Percentiles rank a stretch among this genome's conserved stretches.
phyloP scores from a whole-genome alignment of 2,113 vertebrate species.

The Eulemur rufifrons region DNA sequence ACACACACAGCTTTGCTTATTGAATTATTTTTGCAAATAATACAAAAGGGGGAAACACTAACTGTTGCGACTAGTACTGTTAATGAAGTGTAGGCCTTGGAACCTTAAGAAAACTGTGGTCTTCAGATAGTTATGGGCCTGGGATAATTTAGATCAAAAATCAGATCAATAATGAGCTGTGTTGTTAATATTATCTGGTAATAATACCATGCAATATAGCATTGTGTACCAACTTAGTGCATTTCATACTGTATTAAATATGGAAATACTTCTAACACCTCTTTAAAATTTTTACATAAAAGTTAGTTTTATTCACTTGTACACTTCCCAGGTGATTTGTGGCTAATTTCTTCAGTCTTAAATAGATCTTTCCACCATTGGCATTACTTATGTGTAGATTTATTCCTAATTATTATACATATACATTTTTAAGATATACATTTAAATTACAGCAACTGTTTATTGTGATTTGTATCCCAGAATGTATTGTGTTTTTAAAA shows the following conservation, averaged over 20 bases:
- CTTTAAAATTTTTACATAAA: slow-evolving; percentile 60
- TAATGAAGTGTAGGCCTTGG: slow-evolving; percentile 67
- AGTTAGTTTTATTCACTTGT: slow-evolving; percentile 72
- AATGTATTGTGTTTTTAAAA: slow-evolving; percentile 72
- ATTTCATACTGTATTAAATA: slow-evolving; percentile 69
- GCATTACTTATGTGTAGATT: slow-evolving; percentile 67
- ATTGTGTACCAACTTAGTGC: slow-evolving; percentile 67
- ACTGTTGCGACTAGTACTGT: slow-evolving; percentile 65
- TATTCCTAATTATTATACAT: slow-evolving; percentile 78
- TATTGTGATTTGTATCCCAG: slow-evolving; percentile 76
- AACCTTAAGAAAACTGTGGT: slow-evolving; percentile 66
- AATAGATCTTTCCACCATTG: slow-evolving; percentile 58
- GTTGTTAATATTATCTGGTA: slow-evolving; percentile 54
- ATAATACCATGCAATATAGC: slow-evolving; percentile 73
- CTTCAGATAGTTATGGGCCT: slow-evolving; percentile 64
- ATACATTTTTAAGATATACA: slow-evolving; percentile 72
- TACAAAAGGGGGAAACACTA: slow-evolving; percentile 68
- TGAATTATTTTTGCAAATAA: slow-evolving; percentile 59
- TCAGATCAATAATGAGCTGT: slow-evolving; percentile 64
- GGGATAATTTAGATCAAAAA: slow-evolving; percentile 69
- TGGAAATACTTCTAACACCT: slow-evolving; percentile 67
- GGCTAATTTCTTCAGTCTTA: slow-evolving; percentile 67
- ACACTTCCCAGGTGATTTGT: slow-evolving; percentile 66
- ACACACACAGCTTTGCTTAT: slow-evolving; percentile 67
- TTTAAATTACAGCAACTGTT: slow-evolving; percentile 72